Conservation (phyloP, 2,888 invertebrate genomes). For the Eudemis profundana region DNA sequence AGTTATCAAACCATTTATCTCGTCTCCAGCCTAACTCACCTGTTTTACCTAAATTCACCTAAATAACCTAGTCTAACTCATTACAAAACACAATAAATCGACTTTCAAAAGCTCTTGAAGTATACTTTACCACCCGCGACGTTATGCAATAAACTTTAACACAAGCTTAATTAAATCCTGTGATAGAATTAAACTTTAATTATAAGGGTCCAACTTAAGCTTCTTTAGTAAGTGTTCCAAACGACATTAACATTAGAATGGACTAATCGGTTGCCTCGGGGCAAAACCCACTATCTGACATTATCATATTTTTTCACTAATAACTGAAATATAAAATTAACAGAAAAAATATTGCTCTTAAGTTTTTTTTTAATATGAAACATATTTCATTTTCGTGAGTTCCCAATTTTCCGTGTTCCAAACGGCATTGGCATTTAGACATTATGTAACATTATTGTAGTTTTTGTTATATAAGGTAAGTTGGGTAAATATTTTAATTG, state of each 20-base stretch:
- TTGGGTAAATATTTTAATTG: too few relatives aligned
- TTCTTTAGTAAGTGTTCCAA: slow-evolving; percentile 10
- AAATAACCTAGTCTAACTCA: not conserved
- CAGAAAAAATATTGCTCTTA: too few relatives aligned
- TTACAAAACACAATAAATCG: not conserved
- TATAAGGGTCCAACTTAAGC: slow-evolving; percentile 10
- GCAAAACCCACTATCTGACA: not conserved
- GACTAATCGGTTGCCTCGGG: not conserved
- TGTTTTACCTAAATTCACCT: not conserved
- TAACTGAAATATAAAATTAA: too few relatives aligned
- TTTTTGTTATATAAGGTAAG: too few relatives aligned
- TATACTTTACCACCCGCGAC: not conserved
- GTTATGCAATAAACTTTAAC: slow-evolving; percentile 3
- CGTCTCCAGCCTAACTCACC: not conserved
- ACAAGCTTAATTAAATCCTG: slow-evolving; percentile 21
- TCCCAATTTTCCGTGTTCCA: too few relatives aligned
- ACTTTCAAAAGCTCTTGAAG: slow-evolving; percentile 1
- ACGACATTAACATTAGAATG: slow-evolving; percentile 15
- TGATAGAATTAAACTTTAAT: slow-evolving; percentile 25
- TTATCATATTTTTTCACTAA: not conserved
- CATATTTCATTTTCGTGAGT: too few relatives aligned
- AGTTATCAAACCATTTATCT: too few relatives aligned
- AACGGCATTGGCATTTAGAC: too few relatives aligned
- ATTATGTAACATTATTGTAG: too few relatives aligned
- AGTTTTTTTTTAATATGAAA: too few relatives aligned